Evolutionary conservation across 2,113 vertebrate species (phyloP).

Genomic region (Coptodon bakossiorum): DNA sequence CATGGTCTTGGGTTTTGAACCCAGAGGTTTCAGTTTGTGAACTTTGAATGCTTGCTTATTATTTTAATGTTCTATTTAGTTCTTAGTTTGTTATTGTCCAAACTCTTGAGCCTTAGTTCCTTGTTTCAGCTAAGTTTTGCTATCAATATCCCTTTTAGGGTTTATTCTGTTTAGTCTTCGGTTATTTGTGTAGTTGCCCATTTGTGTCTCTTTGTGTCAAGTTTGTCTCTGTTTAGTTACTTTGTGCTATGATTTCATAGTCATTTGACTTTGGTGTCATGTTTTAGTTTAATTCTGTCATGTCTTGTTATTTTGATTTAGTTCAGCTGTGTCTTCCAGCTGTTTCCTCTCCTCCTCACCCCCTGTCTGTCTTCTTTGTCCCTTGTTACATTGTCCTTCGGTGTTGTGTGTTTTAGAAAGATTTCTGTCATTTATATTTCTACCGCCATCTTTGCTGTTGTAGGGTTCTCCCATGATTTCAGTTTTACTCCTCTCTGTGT

Average conservation of each 20-base stretch:
- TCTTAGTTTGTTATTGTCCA: not conserved
- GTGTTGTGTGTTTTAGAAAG: not conserved
- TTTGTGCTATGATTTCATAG: not conserved
- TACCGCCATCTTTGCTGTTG: not conserved
- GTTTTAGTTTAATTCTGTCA: not conserved
- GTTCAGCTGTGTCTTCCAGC: not conserved
- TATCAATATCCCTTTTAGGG: accelerated
- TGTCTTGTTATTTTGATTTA: not conserved
- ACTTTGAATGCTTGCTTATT: not conserved
- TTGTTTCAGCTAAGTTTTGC: not conserved
- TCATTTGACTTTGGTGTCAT: not conserved
- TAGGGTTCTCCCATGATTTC: not conserved
- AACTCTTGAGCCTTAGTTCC: not conserved
- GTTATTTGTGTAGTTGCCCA: not conserved
- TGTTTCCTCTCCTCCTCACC: not conserved
- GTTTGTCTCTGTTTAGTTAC: not conserved
- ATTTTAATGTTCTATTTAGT: not conserved
- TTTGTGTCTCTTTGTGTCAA: not conserved
- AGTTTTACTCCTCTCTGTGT: not conserved
- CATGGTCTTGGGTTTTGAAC: not conserved
- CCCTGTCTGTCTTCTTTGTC: not conserved
- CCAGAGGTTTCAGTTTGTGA: not conserved
- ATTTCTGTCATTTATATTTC: not conserved
- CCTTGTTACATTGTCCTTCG: not conserved
- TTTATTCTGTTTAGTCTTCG: not conserved